Evolutionary conservation across 2,113 vertebrate species (phyloP), one percentile per base, ranked within the genome.

Genomic region (Ptychochromis oligacanthus): DNA sequence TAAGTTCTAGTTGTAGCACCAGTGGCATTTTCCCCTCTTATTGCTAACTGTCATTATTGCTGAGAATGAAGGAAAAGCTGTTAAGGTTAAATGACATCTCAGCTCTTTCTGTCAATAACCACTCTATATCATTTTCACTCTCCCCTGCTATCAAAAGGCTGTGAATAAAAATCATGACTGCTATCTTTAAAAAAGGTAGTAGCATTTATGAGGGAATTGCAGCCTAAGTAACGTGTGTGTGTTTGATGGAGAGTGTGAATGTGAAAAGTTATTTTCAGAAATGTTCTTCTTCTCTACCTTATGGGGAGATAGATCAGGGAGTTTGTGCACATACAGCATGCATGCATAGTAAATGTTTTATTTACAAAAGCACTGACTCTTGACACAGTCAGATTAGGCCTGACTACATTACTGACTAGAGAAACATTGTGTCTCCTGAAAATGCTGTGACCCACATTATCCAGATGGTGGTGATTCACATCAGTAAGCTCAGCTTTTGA

Each of bases 381-480:
- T 80, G 24, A 75, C 55, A 46, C 24, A 20, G 11, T 77, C 13
- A 85, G 7, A 62, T 67, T 75, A 60, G 24, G 7, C 46, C 58
- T 17, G 58, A 83, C 74, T 58, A 17, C 75, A 76, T 72, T 6
- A 61, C 38, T 1, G n/a, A 87, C 67, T 11, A 67, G 31, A 74
- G 43, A 82, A 87, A 88, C 67, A 83, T 15, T 82, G 84, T 81
- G 57, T 72, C 79, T 79, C 59, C 28, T 84, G 61, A 76, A 82
- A 87, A 62, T 79, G 70, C 56, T 67, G 38, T 77, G 81, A 86
- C 91, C 89, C 75, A 75, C 80, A 87, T 89, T 83, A 87, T 88
- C 89, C 93, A 92, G 88, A 93, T 91, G 89, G 89, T 79, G 75
- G 85, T 88, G 89, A 89, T 85, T 88, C 93, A 91, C 85, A 86